These are phyloP conservation scores for Brachypterus glaber DNA, from an alignment of 2,888 invertebrate genomes.

Conservation along the genomic window DNA sequence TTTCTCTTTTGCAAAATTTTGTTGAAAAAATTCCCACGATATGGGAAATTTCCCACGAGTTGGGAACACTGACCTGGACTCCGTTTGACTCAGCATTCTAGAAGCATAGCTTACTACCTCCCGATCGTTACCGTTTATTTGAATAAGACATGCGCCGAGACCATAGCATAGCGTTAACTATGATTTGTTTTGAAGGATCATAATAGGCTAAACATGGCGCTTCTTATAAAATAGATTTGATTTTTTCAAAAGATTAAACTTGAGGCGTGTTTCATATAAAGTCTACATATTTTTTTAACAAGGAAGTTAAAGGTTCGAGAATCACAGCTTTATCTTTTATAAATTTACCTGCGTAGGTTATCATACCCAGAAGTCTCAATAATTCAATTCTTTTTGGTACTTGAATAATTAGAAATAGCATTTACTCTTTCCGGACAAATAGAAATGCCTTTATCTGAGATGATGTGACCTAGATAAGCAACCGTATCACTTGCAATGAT, in stretches of 20 bases:
- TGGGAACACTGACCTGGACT: no score
- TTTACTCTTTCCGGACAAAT: conserved; percentile 19
- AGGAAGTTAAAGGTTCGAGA: conserved; percentile 10
- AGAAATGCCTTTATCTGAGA: conserved; percentile 20
- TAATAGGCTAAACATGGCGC: conserved; percentile 7
- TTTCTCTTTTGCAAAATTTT: no score
- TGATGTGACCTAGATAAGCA: conserved; percentile 25
- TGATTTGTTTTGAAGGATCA: conserved; percentile 7
- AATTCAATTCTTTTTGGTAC: conserved; percentile 21
- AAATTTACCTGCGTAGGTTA: conserved; percentile 10
- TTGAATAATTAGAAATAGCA: conserved; percentile 19
- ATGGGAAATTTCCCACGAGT: conserved; percentile 10
- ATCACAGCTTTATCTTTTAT: conserved; percentile 9
- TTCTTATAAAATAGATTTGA: conserved; percentile 9
- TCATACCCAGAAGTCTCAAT: conserved; percentile 14
- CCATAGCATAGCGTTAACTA: conserved; percentile 6
- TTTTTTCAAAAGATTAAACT: conserved; percentile 8
- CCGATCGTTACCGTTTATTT: conserved; percentile 3
- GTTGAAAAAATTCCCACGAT: conserved; percentile 9
- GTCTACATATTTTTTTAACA: conserved; percentile 5
- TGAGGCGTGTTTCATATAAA: conserved; percentile 11
- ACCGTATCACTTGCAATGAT: conserved; percentile 19
- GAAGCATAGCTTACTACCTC: conserved; percentile 13
- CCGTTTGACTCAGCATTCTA: conserved; percentile 5
- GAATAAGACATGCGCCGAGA: conserved; percentile 9